Evolutionary conservation across 1,140 invertebrate genomes (phyloP), one percentile per base, ranked within the genome.

Genomic region (Ceratitis capitata): DNA sequence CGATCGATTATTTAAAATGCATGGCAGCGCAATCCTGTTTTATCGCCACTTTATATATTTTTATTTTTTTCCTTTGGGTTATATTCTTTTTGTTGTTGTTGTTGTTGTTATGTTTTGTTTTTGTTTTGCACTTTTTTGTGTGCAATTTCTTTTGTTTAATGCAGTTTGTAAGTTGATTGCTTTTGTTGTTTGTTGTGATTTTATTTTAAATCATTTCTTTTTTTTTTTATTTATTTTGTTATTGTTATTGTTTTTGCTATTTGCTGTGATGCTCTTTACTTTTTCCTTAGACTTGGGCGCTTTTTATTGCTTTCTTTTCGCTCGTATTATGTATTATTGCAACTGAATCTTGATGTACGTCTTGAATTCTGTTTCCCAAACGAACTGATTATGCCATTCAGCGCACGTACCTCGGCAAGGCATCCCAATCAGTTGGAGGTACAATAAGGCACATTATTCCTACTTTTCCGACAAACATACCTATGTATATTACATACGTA

Each of bases 331-430:
- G 3, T 64, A 78, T 78, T 78, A 78, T 45, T 78, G 69, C 69
- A 78, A 39, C 69, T 78, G 69, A 78, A 78, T 83, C 82, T 83
- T 51, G 47, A 51, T 83, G 82, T 83, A 51, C 53, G 82, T 58
- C 47, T 53, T 56, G 82, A 32, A 58, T 83, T 83, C 53, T 51
- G 82, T 58, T 58, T 51, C 82, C 82, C 47, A 53, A 83, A 83
- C 82, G 82, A 83, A 83, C 82, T 83, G 82, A 83, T 83, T 83
- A 83, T 83, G 82, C 82, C 53, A 83, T 83, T 83, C 82, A 51
- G 82, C 47, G 82, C 82, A 83, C 82, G 82, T 83, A 83, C 53
- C 82, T n/a, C 47, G 82, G 53, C 16, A 42, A 83, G 82, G 82
- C 82, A 83, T 83, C 82, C 82, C 82, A 58, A 83, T 83, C 47